Evolutionary conservation across 2,888 invertebrate genomes (phyloP).

Genomic region (Leptopilina syphax): DNA sequence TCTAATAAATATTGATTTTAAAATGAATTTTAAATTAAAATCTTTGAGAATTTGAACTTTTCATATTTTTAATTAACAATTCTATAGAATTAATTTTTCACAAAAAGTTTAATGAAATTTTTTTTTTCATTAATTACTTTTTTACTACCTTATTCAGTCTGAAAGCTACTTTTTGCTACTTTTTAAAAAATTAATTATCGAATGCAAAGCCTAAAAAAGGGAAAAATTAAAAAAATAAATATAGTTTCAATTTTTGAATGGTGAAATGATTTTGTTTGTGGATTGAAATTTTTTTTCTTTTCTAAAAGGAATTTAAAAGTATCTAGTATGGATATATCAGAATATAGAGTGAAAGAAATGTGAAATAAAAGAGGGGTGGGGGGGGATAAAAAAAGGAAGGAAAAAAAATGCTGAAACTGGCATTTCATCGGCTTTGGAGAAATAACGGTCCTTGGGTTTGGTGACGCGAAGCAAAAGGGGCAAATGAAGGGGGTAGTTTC

Average conservation of each 20-base stretch:
- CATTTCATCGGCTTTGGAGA: constrained; percentile 19
- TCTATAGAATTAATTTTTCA: too few relatives aligned
- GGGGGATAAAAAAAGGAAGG: too few relatives aligned
- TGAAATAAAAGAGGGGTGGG: background rate
- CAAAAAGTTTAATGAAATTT: too few relatives aligned
- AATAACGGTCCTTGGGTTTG: constrained; percentile 28
- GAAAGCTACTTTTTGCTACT: too few relatives aligned
- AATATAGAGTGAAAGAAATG: background rate
- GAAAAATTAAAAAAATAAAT: background rate
- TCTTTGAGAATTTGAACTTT: too few relatives aligned
- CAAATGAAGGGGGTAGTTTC: background rate
- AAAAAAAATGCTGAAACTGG: constrained; percentile 34
- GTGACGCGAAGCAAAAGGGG: background rate
- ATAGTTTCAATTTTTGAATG: background rate
- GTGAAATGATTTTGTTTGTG: background rate
- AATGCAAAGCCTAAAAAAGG: background rate
- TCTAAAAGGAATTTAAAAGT: background rate
- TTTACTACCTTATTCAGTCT: too few relatives aligned
- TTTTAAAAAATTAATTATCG: too few relatives aligned
- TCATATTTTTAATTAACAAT: too few relatives aligned
- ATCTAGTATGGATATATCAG: constrained; percentile 1
- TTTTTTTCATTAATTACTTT: too few relatives aligned
- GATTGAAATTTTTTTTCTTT: background rate
- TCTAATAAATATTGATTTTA: too few relatives aligned
- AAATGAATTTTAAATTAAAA: too few relatives aligned